Percentiles rank a stretch among this genome's conserved stretches.
Evolutionary conservation across 2,888 invertebrate species (phyloP).

Genomic region (Napeogenes sylphis): DNA sequence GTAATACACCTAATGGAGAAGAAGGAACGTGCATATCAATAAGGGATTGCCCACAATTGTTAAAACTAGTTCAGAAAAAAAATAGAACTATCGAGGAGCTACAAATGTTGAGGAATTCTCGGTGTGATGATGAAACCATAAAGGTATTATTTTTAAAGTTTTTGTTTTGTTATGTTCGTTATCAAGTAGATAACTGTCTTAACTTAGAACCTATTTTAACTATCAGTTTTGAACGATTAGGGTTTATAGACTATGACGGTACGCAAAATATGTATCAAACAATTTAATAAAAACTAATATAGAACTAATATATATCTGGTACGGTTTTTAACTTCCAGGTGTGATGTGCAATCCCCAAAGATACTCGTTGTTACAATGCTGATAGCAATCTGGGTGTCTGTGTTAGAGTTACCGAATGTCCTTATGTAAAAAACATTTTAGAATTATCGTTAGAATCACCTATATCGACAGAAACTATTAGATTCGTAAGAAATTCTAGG

Average conservation of each 20-base stretch:
- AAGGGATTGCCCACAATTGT: constrained; percentile 51
- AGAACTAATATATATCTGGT: too few species aligned
- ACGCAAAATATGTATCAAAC: too few species aligned
- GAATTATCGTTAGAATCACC: constrained; percentile 29
- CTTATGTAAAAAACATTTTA: constrained; percentile 33
- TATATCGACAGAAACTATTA: constrained; percentile 11
- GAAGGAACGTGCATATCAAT: constrained; percentile 60
- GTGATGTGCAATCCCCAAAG: constrained; percentile 39
- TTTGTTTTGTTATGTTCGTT: too few species aligned
- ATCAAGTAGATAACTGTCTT: too few species aligned
- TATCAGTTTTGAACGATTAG: too few species aligned
- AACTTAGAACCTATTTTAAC: too few species aligned
- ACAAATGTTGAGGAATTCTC: constrained; percentile 51
- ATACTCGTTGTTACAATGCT: constrained; percentile 37
- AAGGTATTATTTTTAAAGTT: constrained; percentile 28
- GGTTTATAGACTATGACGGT: too few species aligned
- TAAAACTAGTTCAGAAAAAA: constrained; percentile 43
- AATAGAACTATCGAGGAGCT: constrained; percentile 54
- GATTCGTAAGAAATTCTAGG: constrained; percentile 36
- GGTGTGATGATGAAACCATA: constrained; percentile 55
- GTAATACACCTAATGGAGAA: constrained; percentile 54
- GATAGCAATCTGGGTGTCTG: constrained; percentile 41
- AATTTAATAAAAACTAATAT: too few species aligned
- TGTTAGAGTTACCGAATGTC: constrained; percentile 38
- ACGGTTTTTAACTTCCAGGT: constrained; percentile 39